Evolutionary conservation across 92 coral and sea anemone species (phyloP).

Genomic region (Diadumene lineata): DNA sequence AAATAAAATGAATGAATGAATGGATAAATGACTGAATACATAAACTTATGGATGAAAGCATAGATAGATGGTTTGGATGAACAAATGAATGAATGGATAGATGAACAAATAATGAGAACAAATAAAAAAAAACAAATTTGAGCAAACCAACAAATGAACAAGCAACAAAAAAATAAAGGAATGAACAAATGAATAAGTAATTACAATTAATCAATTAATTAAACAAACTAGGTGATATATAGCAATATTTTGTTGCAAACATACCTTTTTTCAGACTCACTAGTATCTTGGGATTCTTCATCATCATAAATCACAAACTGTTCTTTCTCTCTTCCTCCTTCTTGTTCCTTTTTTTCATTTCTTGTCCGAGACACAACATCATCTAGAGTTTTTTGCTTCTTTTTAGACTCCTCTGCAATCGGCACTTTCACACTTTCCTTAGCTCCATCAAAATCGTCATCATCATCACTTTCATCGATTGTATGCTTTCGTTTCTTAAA

Average conservation of each 20-base stretch:
- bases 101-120: not conserved
- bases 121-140: not conserved
- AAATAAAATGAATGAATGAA: not conserved
- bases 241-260: too few species aligned
- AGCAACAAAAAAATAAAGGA: not conserved
- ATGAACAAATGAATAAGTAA: not conserved
- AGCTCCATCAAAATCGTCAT: not conserved
- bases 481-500: constrained; percentile 15
- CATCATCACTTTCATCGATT: constrained; percentile 1
- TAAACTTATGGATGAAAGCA: not conserved
- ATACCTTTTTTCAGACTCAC: not conserved
- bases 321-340: not conserved
- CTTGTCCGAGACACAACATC: not conserved
- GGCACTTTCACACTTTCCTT: not conserved
- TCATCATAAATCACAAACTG: constrained; percentile 13
- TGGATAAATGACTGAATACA: too few species aligned
- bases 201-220: too few species aligned
- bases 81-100: not conserved
- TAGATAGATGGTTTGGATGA: too few species aligned
- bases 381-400: constrained; percentile 26
- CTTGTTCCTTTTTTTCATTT: not conserved
- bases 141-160: not conserved
- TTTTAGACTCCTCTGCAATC: not conserved
- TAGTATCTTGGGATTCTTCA: constrained; percentile 3
- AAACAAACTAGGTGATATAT: not conserved